A percentile compares a stretch with the other conserved stretches of the same genome.
Conservation (phyloP, 2,113 vertebrate species). For the Taurulus bubalis region DNA sequence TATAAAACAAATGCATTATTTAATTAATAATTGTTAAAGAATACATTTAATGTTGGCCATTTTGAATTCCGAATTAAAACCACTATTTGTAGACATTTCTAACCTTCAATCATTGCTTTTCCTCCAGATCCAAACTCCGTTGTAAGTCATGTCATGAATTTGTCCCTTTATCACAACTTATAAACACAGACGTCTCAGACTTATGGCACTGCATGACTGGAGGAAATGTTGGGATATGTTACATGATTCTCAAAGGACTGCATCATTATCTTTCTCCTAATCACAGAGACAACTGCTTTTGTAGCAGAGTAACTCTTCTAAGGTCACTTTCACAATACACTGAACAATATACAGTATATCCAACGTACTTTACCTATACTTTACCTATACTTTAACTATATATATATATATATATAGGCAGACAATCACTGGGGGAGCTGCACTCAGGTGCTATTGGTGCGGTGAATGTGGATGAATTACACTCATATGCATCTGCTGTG, state of each 20-base stretch:
- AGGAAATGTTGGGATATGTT: slow-evolving; percentile 32
- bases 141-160: background rate
- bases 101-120: background rate
- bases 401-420: background rate
- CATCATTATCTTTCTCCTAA: slow-evolving; percentile 56
- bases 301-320: slow-evolving; percentile 64
- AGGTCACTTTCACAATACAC: slow-evolving; percentile 77
- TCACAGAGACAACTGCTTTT: slow-evolving; percentile 42
- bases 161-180: slow-evolving; percentile 8
- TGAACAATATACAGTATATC: no score
- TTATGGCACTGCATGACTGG: slow-evolving; percentile 43
- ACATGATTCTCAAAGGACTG: slow-evolving; percentile 39
- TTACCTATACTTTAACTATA: background rate
- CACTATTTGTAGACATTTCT: no score
- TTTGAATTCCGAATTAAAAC: no score
- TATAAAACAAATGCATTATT: no score
- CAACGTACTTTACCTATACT: slow-evolving; percentile 51
- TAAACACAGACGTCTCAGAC: slow-evolving; percentile 16
- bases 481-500: slow-evolving; percentile 3
- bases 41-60: no score
- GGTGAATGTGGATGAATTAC: slow-evolving; percentile 11
- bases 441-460: background rate
- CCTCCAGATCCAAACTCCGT: slow-evolving; percentile 12
- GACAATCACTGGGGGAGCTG: background rate
- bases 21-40: no score